Percentiles rank a stretch among this genome's conserved stretches.
phyloP scores from a whole-genome alignment of 2,113 vertebrate genomes.

The Willisornis vidua region DNA sequence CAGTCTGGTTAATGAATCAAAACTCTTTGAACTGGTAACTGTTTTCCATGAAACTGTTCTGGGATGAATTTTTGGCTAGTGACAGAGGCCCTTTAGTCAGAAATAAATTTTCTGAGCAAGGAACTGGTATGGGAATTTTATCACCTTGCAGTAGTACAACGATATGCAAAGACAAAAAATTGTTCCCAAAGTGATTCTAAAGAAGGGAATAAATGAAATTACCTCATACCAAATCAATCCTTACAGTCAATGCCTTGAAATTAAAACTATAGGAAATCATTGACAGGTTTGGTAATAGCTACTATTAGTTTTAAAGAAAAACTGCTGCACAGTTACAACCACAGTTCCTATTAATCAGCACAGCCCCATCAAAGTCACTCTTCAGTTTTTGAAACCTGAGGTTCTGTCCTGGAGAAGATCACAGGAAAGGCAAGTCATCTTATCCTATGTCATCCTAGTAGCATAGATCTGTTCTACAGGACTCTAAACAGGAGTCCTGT shows the following conservation, averaged over 20 bases:
- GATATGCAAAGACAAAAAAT: background rate
- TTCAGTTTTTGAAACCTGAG: background rate
- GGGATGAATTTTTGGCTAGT: constrained; percentile 11
- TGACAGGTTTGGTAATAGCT: background rate
- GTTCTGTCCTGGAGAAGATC: background rate
- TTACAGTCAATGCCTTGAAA: background rate
- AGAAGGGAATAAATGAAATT: background rate
- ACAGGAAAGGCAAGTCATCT: background rate
- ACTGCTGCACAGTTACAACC: background rate
- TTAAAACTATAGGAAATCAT: constrained; percentile 11
- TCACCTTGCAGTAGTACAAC: background rate
- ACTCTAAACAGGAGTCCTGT: background rate
- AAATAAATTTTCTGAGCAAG: constrained; percentile 2
- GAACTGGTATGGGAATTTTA: background rate
- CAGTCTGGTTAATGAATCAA: constrained; percentile 24
- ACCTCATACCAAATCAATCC: background rate
- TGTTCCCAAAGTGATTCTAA: background rate
- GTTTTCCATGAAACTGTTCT: background rate
- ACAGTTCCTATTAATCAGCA: background rate
- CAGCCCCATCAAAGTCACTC: background rate
- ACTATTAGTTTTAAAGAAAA: background rate
- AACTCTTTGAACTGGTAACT: background rate
- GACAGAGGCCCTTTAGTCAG: background rate
- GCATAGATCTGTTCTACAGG: background rate
- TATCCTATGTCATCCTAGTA: background rate